Base-by-base conservation (phyloP, 2,797 vertebrate genomes). In the Sebastes aleutianus region DNA sequence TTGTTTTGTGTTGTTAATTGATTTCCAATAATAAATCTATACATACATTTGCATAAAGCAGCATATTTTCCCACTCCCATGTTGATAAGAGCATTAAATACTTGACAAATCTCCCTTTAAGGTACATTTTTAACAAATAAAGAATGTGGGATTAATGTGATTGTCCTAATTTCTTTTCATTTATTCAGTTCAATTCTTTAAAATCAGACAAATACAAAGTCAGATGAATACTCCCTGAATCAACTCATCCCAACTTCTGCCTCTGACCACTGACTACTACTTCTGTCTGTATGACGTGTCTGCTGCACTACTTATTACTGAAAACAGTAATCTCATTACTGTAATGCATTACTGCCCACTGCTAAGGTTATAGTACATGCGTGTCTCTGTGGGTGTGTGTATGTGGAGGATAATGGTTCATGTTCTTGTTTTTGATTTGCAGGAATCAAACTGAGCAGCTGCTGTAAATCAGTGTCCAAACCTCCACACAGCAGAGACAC, bases 391-490 rank as follows among this genome's bases (percentile, higher is more conserved):
- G 34, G 31, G 9, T 47, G 9, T 62, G 43, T 65, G 31, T 54
- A 22, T 63, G 31, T 70, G 16, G 10, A 70, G 54, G 54, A 70
- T 61, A 61, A 75, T 14, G 12, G 43, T 66, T 70, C 61, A 24
- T 82, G 64, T 69, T 83, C 70, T 71, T 63, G 63, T 77, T 85
- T 86, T 74, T 88, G 83, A 86, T 87, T 86, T 76, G 73, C 81
- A 76, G 87, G 47, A 87, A 87, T 79, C 71, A 89, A 83, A 87
- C 72, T 22, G 70, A 87, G 80, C 75, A 85, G 83, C 71, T 81
- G 81, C 75, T 81, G 77, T 70, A 72, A 83, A 68, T 83, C 84
- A 76, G 70, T 1, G 72, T 79, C 74, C 84, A 88, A 76, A 74
- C 74, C 80, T 79, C 63, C 82, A 66, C 74, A 67, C 72, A 74